Percentiles rank a stretch among this genome's conserved stretches.
Evolutionary conservation across 2,888 invertebrate genomes (phyloP).

Genomic region (Alviniconcha strummeri): DNA sequence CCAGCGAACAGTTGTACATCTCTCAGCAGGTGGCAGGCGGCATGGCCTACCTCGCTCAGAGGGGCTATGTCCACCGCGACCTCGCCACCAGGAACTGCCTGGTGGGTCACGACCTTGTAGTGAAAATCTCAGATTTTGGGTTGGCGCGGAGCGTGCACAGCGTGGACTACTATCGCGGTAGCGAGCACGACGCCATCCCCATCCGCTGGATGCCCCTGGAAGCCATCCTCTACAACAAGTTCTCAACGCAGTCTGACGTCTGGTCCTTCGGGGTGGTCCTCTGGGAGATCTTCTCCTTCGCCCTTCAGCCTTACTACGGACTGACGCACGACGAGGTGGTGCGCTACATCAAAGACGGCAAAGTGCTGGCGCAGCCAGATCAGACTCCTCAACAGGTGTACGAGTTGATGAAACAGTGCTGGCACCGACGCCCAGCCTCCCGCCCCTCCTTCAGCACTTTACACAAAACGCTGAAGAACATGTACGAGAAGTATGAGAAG

Average conservation of each 20-base stretch:
- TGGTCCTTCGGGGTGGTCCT: slow-evolving; percentile 98
- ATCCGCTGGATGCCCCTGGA: slow-evolving; percentile 99
- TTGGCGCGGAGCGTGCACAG: slow-evolving; percentile 93
- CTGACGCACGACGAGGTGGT: slow-evolving; percentile 98
- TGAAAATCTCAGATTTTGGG: slow-evolving; percentile 98
- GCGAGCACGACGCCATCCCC: slow-evolving; percentile 84
- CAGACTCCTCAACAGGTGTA: slow-evolving; percentile 87
- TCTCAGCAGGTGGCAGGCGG: slow-evolving; percentile 93
- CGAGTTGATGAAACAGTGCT: slow-evolving; percentile 94
- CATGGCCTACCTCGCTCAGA: slow-evolving; percentile 94
- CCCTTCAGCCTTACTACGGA: slow-evolving; percentile 96
- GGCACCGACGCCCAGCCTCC: slow-evolving; percentile 89
- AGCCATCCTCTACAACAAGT: slow-evolving; percentile 96
- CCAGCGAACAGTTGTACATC: slow-evolving; percentile 85
- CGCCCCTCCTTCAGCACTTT: slow-evolving; percentile 84
- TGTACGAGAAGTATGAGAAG: slow-evolving; percentile 68
- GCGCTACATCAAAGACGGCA: slow-evolving; percentile 93
- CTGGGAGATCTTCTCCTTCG: slow-evolving; percentile 98
- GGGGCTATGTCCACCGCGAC: slow-evolving; percentile 96
- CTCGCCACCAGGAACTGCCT: slow-evolving; percentile 96
- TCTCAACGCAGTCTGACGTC: slow-evolving; percentile 95
- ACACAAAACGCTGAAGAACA: slow-evolving; percentile 77
- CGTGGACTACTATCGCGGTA: slow-evolving; percentile 93
- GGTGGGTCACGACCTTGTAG: slow-evolving; percentile 93
- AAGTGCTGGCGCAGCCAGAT: slow-evolving; percentile 91